Percentiles rank a stretch among this genome's conserved stretches.
These are phyloP conservation scores for Rhodophaea formosa DNA, from an alignment of 2,888 invertebrate species.

Conservation along the genomic window DNA sequence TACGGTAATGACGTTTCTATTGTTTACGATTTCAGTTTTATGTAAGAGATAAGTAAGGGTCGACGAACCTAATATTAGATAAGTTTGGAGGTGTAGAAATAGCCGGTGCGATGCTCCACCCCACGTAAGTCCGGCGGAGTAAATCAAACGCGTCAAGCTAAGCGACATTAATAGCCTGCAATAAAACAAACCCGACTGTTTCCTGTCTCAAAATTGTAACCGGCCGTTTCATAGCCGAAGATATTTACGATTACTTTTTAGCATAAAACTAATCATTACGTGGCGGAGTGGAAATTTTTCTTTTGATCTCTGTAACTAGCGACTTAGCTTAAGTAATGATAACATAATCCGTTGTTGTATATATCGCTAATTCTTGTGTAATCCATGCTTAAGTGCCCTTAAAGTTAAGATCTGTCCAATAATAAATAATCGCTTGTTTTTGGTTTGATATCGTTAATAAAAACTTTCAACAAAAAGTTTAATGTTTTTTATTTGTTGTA, in stretches of 20 bases:
- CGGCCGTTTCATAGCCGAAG: slow-evolving; percentile 40
- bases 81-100: slow-evolving; percentile 32
- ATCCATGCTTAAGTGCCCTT: too few relatives aligned
- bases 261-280: slow-evolving; percentile 39
- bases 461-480: too few relatives aligned
- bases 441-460: too few relatives aligned
- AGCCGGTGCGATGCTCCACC: slow-evolving; percentile 28
- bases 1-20: slow-evolving; percentile 20
- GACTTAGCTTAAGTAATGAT: neutral
- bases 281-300: slow-evolving; percentile 25
- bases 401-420: too few relatives aligned
- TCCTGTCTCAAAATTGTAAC: slow-evolving; percentile 63
- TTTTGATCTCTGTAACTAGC: slow-evolving; percentile 29
- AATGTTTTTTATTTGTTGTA: too few relatives aligned
- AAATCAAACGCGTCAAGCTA: slow-evolving; percentile 59
- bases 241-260: slow-evolving; percentile 53
- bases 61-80: slow-evolving; percentile 45
- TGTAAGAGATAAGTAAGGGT: slow-evolving; percentile 35
- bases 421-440: too few relatives aligned
- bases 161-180: slow-evolving; percentile 63
- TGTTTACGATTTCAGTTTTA: slow-evolving; percentile 27
- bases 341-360: too few relatives aligned
- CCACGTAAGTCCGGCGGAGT: slow-evolving; percentile 44
- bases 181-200: slow-evolving; percentile 69
- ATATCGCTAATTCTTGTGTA: too few relatives aligned